A percentile compares a stretch with the other conserved stretches of the same genome.
Conservation (phyloP, 2,797 vertebrate genomes). For the Varecia variegata region DNA sequence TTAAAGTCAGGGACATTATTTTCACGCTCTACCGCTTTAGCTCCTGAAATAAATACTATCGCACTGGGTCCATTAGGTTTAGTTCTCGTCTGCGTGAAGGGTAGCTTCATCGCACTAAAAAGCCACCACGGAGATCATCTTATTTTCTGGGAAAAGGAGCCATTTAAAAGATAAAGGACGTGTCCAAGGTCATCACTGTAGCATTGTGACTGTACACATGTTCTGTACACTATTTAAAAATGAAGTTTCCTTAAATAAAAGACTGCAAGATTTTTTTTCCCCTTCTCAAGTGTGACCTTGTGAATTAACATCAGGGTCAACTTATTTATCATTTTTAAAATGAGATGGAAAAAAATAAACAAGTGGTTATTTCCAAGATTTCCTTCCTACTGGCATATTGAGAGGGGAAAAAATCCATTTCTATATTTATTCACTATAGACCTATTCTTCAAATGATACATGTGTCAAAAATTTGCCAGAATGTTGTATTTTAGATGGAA, state of each 20-base stretch:
- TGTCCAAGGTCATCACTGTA: not conserved
- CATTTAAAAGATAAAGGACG: not conserved
- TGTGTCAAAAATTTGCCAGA: not conserved
- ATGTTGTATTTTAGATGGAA: not conserved
- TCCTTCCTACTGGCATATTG: not conserved
- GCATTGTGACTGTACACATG: rapidly evolving
- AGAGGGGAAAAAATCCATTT: not conserved
- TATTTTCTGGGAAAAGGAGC: not conserved
- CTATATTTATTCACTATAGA: not conserved
- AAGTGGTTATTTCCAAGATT: not conserved
- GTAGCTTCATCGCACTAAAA: not conserved
- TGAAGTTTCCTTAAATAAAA: not conserved
- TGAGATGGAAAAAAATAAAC: not conserved
- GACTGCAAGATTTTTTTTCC: no score
- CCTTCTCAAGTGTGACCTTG: not conserved
- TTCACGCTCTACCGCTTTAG: not conserved
- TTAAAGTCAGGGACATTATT: not conserved
- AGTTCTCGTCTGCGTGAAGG: not conserved
- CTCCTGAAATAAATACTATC: not conserved
- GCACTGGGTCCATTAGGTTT: not conserved
- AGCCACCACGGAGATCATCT: not conserved
- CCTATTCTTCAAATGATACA: not conserved
- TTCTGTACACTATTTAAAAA: not conserved
- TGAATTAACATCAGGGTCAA: not conserved
- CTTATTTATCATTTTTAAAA: not conserved